Percentiles rank a stretch among this genome's conserved stretches.
Conservation (phyloP, 2,113 vertebrate genomes). For the Pterocles orientalis region DNA sequence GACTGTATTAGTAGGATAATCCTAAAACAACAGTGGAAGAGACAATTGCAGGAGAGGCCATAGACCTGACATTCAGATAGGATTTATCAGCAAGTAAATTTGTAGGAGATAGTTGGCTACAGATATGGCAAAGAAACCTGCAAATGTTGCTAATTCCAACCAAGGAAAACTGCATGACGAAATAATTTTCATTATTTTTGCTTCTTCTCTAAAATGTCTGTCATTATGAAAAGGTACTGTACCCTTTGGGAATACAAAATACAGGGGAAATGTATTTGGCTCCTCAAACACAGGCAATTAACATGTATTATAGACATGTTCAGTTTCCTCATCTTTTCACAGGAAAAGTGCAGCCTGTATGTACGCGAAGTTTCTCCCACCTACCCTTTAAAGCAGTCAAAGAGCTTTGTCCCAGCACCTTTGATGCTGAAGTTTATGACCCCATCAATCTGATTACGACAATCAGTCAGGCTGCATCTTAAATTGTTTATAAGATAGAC, state of each 20-base stretch:
- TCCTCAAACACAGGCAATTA: background rate
- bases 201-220: background rate
- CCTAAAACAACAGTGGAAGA: background rate
- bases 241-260: background rate
- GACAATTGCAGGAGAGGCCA: background rate
- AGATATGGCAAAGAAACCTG: background rate
- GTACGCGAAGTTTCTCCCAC: fast-evolving
- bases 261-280: background rate
- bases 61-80: background rate
- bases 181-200: background rate
- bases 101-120: background rate
- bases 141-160: background rate
- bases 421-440: fast-evolving
- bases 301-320: background rate
- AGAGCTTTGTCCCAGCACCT: background rate
- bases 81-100: background rate
- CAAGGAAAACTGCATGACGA: background rate
- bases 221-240: background rate
- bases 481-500: background rate
- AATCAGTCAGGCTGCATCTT: background rate
- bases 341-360: background rate
- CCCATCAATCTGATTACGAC: background rate
- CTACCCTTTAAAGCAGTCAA: background rate
- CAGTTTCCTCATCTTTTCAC: background rate
- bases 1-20: background rate